Base-by-base conservation (phyloP, 2,797 vertebrate species). In the Scarus forsteni region DNA sequence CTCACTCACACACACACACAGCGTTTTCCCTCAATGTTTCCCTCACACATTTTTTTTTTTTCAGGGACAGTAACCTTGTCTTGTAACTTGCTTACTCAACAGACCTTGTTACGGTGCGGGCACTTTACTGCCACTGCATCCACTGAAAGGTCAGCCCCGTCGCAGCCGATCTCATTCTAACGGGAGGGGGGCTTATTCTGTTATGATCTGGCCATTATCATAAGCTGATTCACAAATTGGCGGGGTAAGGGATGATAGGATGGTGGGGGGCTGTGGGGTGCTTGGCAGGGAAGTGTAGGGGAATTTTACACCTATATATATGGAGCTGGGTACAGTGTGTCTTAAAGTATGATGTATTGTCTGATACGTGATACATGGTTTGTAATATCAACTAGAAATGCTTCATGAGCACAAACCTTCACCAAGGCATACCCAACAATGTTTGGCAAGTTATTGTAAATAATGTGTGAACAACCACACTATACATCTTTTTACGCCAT, bases 81-180 rank as follows among this genome's bases (percentile, higher is more conserved):
- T 85, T 89, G 87, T 83, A 93, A 93, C 90, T 91, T 94, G 93
- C 93, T 94, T 95, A 94, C 94, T 94, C 93, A 92, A 94, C 92
- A 94, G 90, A 92, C 89, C 92, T 92, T 90, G 92, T 93, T 92
- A 94, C 85, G 76, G 84, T 35, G 85, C 16, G 18, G 84, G 76
- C 73, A 60, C 83, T 92, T 93, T 92, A 89, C 89, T 68, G 53
- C 80, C 73, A 70, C 84, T 57, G 79, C 73, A 76, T 78, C 78
- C 27, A 43, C 74, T 48, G 68, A 94, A 95, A 94, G 94, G 93
- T 94, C 93, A 93, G 88, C 79, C 35, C 80, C 79, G 88, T 89
- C 83, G 72, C 75, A 85, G 84, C 77, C 51, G 62, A 86, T 89
- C 86, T 89, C 85, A 70, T 90, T 93, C 90, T 90, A 83, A 84